Evolutionary conservation across 1,140 invertebrate species (phyloP), one percentile per base, ranked within the genome.

Genomic region (Macrobrachium rosenbergii): DNA sequence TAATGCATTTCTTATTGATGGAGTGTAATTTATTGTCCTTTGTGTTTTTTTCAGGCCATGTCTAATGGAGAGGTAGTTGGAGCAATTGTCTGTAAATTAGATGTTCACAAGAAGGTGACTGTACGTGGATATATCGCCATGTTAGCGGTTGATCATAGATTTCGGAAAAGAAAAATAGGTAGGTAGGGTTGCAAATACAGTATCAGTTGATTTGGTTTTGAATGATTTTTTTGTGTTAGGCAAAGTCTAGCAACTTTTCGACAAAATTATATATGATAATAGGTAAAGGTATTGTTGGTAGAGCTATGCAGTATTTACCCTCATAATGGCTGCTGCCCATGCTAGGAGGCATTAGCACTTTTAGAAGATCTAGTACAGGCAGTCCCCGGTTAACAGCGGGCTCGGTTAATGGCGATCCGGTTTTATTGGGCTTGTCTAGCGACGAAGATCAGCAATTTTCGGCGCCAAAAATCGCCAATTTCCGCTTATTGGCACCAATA

Each of bases 41-140:
- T 89, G 21, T 89, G 37, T 90, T 81, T 83, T 90, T 89, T 88
- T 90, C 91, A 93, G 94, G 96, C 97, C 90, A 96, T 96, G 94
- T 94, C 97, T 93, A 94, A 94, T 90, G 94, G 95, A 76, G 95
- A 96, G 91, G 98, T 97, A 93, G 96, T 99, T 90, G 98, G 98
- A 92, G 98, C 98, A 91, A 99, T 99, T 91, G 98, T 99, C 87
- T 99, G 98, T 93, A 99, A 99, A 93, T 93, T 99, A 92, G 98
- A 99, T 93, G 94, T 97, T 91, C 98, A 99, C 93, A 95, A 97
- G 90, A 97, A 97, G 94, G 95, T 96, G 90, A 95, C 96, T 90
- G 96, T 96, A 91, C 94, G 98, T 92, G 99, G 98, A 72, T 99
- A 99, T 91, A 99, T 99, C 91, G 99, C 98, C 28, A 99, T 99